phyloP scores from a whole-genome alignment of 2,797 vertebrate genomes.

The Cyprinodon diabolis region DNA sequence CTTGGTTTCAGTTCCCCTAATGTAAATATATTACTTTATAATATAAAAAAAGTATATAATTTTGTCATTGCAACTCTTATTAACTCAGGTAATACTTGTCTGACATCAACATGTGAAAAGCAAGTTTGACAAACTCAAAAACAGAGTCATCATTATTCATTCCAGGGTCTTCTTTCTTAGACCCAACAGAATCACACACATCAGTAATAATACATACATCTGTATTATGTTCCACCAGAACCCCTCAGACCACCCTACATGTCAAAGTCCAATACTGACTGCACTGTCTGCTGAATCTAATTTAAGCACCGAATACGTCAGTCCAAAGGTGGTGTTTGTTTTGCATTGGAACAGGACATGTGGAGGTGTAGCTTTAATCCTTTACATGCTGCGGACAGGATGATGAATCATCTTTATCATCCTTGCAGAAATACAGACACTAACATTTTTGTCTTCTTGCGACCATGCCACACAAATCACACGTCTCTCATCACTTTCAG shows the following conservation, averaged over 20 bases:
- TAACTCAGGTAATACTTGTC: background rate
- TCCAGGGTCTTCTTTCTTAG: too few species aligned
- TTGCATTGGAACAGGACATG: slow-evolving; percentile 27
- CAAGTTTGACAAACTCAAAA: background rate
- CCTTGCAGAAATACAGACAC: slow-evolving; percentile 47
- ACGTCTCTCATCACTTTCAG: slow-evolving; percentile 46
- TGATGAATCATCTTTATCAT: slow-evolving; percentile 56
- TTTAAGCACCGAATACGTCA: background rate
- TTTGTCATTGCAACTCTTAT: background rate
- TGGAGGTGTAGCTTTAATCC: slow-evolving; percentile 27
- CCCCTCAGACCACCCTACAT: background rate
- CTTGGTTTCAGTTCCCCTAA: background rate
- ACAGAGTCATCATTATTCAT: too few species aligned
- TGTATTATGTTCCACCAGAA: background rate
- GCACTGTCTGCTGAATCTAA: background rate
- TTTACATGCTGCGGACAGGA: slow-evolving; percentile 23
- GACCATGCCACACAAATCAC: slow-evolving; percentile 40
- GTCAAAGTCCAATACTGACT: background rate
- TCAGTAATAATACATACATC: too few species aligned
- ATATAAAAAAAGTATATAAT: too few species aligned
- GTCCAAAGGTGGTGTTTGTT: background rate
- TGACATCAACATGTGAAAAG: background rate
- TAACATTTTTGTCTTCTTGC: slow-evolving; percentile 40
- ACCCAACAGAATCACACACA: too few species aligned
- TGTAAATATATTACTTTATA: too few species aligned